A percentile compares a stretch with the other conserved stretches of the same genome.
phyloP scores from a whole-genome alignment of 2,888 invertebrate genomes.

The Tinea pellionella region DNA sequence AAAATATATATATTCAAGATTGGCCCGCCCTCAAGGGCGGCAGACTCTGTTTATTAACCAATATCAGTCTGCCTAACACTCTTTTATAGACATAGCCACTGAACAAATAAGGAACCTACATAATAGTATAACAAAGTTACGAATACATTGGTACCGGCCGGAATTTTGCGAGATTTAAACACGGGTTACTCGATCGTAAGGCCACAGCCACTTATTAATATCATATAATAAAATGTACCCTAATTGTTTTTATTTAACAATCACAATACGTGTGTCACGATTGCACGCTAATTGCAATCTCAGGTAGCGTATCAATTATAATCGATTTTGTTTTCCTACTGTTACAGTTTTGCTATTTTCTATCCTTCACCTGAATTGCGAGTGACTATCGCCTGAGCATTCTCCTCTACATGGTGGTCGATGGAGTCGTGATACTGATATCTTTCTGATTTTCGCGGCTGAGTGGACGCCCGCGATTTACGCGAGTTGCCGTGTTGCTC shows the following conservation, averaged over 20 bases:
- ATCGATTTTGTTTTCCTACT: constrained; percentile 19
- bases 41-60: too few species aligned
- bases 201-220: too few species aligned
- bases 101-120: too few species aligned
- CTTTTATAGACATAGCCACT: too few species aligned
- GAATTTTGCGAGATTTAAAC: too few species aligned
- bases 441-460: constrained; percentile 37
- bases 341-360: constrained; percentile 29
- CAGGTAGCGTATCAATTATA: background rate
- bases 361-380: constrained; percentile 62
- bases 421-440: constrained; percentile 34
- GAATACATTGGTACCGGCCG: too few species aligned
- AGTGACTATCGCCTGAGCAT: constrained; percentile 19
- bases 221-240: background rate
- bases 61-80: too few species aligned
- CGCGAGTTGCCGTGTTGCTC: constrained; percentile 58
- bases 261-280: background rate
- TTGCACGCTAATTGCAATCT: background rate
- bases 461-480: constrained; percentile 39
- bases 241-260: background rate
- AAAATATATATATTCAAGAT: too few species aligned
- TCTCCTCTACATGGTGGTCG: constrained; percentile 31
- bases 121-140: too few species aligned
- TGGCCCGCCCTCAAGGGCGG: too few species aligned
- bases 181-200: too few species aligned